Evolutionary conservation across 2,797 vertebrate species (phyloP), one percentile per base, ranked within the genome.

Genomic region (Peromyscus aztecus): DNA sequence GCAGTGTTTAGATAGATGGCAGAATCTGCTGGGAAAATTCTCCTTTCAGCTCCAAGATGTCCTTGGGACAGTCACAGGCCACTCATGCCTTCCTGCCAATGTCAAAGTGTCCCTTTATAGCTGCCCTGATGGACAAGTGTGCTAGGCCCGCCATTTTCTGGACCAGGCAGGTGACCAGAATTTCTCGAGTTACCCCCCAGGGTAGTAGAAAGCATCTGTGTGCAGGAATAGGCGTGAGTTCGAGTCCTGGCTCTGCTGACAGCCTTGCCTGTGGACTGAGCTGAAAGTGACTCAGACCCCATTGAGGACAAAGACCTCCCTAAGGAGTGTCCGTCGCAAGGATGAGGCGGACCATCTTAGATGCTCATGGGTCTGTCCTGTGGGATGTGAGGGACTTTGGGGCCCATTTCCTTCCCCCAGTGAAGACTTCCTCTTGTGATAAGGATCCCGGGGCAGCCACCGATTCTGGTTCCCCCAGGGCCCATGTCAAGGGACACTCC

Each of bases 381-480:
- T 0, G 6, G 86, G 40, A 65, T 46, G 6, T 6, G 4, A 95
- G 29, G 55, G 52, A 52, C 84, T 31, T 19, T 2, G 57, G 83
- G 57, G 55, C 46, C 78, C 8, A 6, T 93, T 97, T 96, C 89
- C 89, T 95, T 88, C 12, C 40, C 21, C 24, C 6, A 46, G 7
- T 80, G 52, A 92, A 78, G 81, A 88, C 69, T 95, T 97, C 93
- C 90, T 92, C 61, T 87, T 69, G 37, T 14, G 78, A 91, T 89
- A 69, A 95, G 67, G 9, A 94, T 91, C 40, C 69, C 1, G 0
- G 52, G 37, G 83, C 4, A 5, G 57, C 69, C 94, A 67, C 61
- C 21, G 31, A 12, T 59, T 63, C 2, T 6, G 0, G 81, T 96
- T 96, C 52, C 78, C 82, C 81, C 55, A 91, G 87, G 76, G 63